Conservation (phyloP, 2,797 vertebrate genomes). For the Erpetoichthys calabaricus region DNA sequence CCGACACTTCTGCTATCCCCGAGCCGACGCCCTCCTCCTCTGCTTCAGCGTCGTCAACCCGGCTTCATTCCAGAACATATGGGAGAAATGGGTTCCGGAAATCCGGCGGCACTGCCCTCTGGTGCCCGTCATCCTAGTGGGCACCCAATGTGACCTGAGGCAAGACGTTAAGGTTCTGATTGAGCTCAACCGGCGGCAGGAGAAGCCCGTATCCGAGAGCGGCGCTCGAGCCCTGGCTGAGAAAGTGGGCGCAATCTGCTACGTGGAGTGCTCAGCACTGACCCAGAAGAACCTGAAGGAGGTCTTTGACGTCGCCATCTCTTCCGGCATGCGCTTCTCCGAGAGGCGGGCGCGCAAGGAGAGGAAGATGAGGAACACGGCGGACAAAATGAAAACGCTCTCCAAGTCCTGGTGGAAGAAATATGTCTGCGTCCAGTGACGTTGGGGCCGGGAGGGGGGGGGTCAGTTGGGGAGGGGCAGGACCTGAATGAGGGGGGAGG, state of each 20-base stretch:
- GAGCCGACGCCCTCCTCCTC: constrained; percentile 62
- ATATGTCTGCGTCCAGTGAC: constrained; percentile 59
- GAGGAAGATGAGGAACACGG: constrained; percentile 54
- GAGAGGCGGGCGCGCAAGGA: constrained; percentile 46
- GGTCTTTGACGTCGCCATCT: constrained; percentile 67
- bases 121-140: constrained; percentile 62
- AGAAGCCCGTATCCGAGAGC: constrained; percentile 52
- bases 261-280: constrained; percentile 68
- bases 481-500: constrained; percentile 1
- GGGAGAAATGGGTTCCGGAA: constrained; percentile 70
- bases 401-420: constrained; percentile 78
- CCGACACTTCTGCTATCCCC: constrained; percentile 68
- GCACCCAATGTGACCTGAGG: constrained; percentile 72
- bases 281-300: constrained; percentile 79
- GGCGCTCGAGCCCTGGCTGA: constrained; percentile 53
- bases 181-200: constrained; percentile 51
- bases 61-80: constrained; percentile 68
- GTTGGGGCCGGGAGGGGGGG: background rate
- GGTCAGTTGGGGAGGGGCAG: background rate
- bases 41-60: constrained; percentile 77
- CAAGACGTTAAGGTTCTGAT: constrained; percentile 73
- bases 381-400: constrained; percentile 68
- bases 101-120: constrained; percentile 60
- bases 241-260: constrained; percentile 56
- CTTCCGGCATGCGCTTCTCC: constrained; percentile 48